These are phyloP conservation scores for Alsophila aescularia DNA, from an alignment of 2,888 invertebrate species.

Conservation along the genomic window DNA sequence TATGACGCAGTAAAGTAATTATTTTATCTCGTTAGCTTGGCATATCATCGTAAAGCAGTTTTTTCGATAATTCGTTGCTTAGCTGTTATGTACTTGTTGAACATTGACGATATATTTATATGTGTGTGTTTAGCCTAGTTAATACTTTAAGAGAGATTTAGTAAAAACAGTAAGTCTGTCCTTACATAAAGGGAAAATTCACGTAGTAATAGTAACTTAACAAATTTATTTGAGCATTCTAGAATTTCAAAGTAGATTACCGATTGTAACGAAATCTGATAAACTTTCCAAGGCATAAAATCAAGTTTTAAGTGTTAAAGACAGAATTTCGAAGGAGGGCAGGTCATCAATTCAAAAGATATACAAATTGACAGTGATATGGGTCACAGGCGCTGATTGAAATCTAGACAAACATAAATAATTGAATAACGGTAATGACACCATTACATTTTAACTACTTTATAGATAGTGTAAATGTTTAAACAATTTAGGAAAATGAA, in stretches of 20 bases:
- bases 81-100: slow-evolving; percentile 2
- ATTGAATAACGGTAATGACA: slow-evolving; percentile 23
- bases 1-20: slow-evolving; percentile 72
- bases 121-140: background rate
- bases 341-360: slow-evolving; percentile 34
- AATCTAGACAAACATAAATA: slow-evolving; percentile 29
- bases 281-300: slow-evolving; percentile 26
- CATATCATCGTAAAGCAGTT: slow-evolving; percentile 41
- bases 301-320: slow-evolving; percentile 30
- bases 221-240: slow-evolving; percentile 14
- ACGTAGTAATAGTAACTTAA: background rate
- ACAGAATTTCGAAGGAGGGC: slow-evolving; percentile 26
- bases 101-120: slow-evolving; percentile 1
- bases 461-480: background rate
- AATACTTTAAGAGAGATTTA: background rate
- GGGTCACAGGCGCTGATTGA: slow-evolving; percentile 34
- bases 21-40: slow-evolving; percentile 65
- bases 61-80: slow-evolving; percentile 30
- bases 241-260: slow-evolving; percentile 21
- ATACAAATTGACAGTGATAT: slow-evolving; percentile 41
- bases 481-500: no score
- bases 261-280: slow-evolving; percentile 28
- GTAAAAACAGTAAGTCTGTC: background rate
- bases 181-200: background rate
- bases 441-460: slow-evolving; percentile 7